Conservation (phyloP, 1,140 invertebrate species). For the Oryctes rhinoceros region DNA sequence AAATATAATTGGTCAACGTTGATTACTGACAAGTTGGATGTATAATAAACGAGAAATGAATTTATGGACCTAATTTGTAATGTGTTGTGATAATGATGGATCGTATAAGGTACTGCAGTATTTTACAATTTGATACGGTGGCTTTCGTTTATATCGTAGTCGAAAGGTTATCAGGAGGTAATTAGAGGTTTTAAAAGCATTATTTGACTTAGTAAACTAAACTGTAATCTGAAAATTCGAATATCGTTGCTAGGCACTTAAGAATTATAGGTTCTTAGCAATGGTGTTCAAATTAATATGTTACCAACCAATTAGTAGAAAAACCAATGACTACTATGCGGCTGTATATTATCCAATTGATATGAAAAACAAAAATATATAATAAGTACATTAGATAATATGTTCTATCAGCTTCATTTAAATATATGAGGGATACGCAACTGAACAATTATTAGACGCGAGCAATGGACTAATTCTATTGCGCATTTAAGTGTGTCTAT, state of each 20-base stretch:
- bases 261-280: too few species aligned
- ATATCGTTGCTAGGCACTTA: background rate
- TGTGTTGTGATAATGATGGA: background rate
- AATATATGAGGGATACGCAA: too few species aligned
- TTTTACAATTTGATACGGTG: background rate
- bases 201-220: background rate
- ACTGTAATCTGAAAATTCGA: background rate
- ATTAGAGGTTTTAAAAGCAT: background rate
- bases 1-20: slow-evolving; percentile 6
- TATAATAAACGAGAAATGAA: slow-evolving; percentile 8
- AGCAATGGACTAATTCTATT: too few species aligned
- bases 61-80: background rate
- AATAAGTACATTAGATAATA: too few species aligned
- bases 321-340: too few species aligned
- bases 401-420: too few species aligned
- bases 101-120: background rate
- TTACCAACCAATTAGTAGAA: too few species aligned
- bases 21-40: slow-evolving; percentile 14
- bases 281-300: too few species aligned
- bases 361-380: too few species aligned
- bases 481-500: too few species aligned
- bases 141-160: background rate
- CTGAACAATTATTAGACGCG: too few species aligned
- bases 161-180: background rate
- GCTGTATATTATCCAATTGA: too few species aligned